Evolutionary conservation across 2,113 vertebrate species (phyloP).

Genomic region (Fukomys damarensis): DNA sequence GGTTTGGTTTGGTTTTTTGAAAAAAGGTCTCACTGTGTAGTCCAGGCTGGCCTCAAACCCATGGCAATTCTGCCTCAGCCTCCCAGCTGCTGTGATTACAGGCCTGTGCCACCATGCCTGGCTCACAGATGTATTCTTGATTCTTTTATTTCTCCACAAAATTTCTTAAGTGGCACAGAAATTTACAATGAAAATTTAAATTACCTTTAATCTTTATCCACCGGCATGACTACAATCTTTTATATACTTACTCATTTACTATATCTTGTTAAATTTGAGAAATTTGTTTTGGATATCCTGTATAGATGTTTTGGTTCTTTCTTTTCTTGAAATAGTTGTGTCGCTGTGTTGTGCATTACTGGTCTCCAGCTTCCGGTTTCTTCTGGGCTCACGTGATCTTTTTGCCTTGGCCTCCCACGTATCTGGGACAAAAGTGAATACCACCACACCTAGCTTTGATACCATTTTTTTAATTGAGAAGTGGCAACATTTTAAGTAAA

Average conservation of each 20-base stretch:
- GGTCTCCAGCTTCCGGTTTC: not conserved
- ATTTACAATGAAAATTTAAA: constrained; percentile 18
- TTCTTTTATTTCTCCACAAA: not conserved
- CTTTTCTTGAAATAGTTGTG: not conserved
- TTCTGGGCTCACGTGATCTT: not conserved
- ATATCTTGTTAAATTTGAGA: not conserved
- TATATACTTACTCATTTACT: not conserved
- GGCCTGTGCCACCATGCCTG: not conserved
- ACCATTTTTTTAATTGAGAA: not conserved
- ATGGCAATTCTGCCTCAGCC: not conserved
- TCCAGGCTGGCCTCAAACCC: not conserved
- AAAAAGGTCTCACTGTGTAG: not conserved
- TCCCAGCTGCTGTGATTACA: not conserved
- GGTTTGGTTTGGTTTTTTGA: not conserved
- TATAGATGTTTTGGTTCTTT: not conserved
- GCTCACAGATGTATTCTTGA: not conserved
- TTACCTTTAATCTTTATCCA: not conserved
- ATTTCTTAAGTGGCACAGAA: not conserved
- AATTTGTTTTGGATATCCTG: not conserved
- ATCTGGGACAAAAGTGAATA: not conserved
- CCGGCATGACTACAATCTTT: not conserved
- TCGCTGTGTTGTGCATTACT: not conserved
- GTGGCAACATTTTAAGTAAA: not conserved
- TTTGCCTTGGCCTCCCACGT: not conserved
- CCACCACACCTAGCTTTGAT: not conserved